Percentiles rank a stretch among this genome's conserved stretches.
Conservation (phyloP, 2,888 invertebrate species). For the Beris chalybata region DNA sequence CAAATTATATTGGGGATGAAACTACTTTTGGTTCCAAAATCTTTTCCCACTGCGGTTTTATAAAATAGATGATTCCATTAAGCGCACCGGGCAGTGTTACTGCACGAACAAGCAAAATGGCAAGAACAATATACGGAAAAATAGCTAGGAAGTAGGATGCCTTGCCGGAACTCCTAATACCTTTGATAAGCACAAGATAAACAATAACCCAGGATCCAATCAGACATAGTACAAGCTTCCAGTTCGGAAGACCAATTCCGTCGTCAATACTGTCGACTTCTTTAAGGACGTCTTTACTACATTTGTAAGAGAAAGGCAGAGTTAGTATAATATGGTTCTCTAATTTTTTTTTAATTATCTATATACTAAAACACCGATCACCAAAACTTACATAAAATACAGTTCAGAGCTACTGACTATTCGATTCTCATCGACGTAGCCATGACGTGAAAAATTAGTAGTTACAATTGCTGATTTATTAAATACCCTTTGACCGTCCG, state of each 20-base stretch:
- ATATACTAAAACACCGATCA: conserved; percentile 1
- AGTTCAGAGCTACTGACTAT: conserved; percentile 58
- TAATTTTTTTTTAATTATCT: neutral
- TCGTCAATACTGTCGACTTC: conserved; percentile 58
- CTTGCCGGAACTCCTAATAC: conserved; percentile 68
- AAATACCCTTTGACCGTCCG: conserved; percentile 34
- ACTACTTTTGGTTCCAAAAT: conserved; percentile 62
- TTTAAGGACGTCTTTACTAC: conserved; percentile 60
- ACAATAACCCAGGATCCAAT: conserved; percentile 60
- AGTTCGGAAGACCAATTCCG: conserved; percentile 62
- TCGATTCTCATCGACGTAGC: conserved; percentile 38
- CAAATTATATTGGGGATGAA: neutral
- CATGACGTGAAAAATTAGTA: conserved; percentile 5
- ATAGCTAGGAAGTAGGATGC: conserved; percentile 75
- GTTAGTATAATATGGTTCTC: neutral
- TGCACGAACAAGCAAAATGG: conserved; percentile 65
- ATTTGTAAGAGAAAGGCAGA: conserved; percentile 8
- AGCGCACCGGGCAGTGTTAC: conserved; percentile 64
- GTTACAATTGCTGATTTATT: conserved; percentile 7
- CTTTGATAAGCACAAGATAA: conserved; percentile 60
- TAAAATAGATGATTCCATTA: conserved; percentile 66
- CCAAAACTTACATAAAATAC: conserved; percentile 59
- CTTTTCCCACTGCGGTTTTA: conserved; percentile 67
- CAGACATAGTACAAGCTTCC: conserved; percentile 60
- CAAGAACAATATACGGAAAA: conserved; percentile 69